Conservation (phyloP, 2,113 vertebrate genomes). For the Odobenus rosmarus region DNA sequence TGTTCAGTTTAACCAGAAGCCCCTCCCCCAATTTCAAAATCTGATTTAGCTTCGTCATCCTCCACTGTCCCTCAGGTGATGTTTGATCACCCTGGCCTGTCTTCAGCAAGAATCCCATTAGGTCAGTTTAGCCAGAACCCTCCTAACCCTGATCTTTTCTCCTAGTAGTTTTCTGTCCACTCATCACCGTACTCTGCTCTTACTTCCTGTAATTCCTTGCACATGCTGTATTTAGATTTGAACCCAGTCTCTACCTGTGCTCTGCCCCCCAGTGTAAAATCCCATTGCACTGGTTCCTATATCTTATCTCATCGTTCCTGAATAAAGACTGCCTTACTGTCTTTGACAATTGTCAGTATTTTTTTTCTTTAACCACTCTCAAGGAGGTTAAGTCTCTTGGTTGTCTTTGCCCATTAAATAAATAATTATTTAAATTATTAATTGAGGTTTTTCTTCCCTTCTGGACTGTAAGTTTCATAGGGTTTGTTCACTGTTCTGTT, state of each 20-base stretch:
- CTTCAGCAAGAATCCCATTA: not conserved
- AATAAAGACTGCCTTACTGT: not conserved
- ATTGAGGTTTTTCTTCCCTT: not conserved
- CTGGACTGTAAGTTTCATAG: not conserved
- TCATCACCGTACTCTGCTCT: not conserved
- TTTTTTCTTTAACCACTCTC: not conserved
- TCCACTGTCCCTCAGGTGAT: not conserved
- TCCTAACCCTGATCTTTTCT: not conserved
- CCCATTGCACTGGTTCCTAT: not conserved
- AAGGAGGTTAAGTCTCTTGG: not conserved
- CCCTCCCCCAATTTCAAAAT: not conserved
- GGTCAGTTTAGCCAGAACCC: not conserved
- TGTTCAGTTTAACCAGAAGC: not conserved
- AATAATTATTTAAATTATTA: slow-evolving; percentile 30
- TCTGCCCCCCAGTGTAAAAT: not conserved
- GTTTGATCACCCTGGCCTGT: not conserved
- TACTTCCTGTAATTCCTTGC: not conserved
- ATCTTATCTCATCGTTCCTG: not conserved
- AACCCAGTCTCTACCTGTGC: not conserved
- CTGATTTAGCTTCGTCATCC: not conserved
- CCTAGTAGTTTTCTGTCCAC: not conserved
- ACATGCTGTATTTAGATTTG: not conserved
- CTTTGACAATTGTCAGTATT: not conserved
- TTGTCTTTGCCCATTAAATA: not conserved
- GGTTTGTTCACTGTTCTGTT: slow-evolving; percentile 11